Evolutionary conservation across 1,140 invertebrate species (phyloP), one percentile per base, ranked within the genome.

Genomic region (Oryctes rhinoceros): DNA sequence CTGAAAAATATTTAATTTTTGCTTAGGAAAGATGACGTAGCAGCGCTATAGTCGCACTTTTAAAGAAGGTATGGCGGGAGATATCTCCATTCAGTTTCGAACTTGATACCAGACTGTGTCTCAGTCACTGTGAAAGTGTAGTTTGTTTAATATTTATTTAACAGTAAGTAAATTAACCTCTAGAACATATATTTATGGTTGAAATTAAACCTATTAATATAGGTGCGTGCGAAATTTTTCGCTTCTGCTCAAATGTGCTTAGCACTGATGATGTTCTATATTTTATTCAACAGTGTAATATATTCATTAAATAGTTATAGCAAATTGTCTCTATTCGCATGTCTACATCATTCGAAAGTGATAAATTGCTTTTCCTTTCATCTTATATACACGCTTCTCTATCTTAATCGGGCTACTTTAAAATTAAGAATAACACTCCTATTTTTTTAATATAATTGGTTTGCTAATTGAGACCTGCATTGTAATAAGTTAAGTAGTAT

Each of bases 41-140:
- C 47, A 49, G 75, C 75, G 75, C 75, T 76, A 76, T 47, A 76
- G 75, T 76, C 75, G 75, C 75, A 76, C 75, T 76, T 76, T 76
- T 76, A 76, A 76, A 76, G 75, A 76, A 37, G 0, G 75, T 76
- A 76, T 76, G 75, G 75, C 75, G 75, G 75, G 75, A 76, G 75
- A 76, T 76, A 76, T 76, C 75, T 18, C 37, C 75, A 76, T 76
- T 76, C 75, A 76, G 75, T 76, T 76, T 15, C 75, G 37, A 76
- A 76, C 75, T 76, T 76, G 75, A 49, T 76, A 76, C 37, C 37
- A 37, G 75, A 76, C 75, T 15, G 75, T 76, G 75, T 76, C 75
- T 76, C 75, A 47, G 37, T 76, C 75, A 76, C 75, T 76, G 75
- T 76, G 75, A 47, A n/a, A 18, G 75, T 76, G 37, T 44, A 15